Conservation (phyloP, 2,113 vertebrate species). For the Oryctolagus cuniculus region mOryCun1.1 NC_091441.1:40101501-40102000, state of each 20-base stretch:
- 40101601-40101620: constrained; percentile 1
- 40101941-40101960: neutral
- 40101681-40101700: neutral
- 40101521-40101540: neutral
- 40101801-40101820: neutral
- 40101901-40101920: neutral
- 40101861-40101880: neutral
- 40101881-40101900: neutral
- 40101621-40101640: neutral
- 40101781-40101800: neutral
- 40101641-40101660: neutral
- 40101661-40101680: neutral
- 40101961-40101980: neutral
- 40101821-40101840: neutral
- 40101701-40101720: neutral
- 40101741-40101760: neutral
- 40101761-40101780: neutral
- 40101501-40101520: neutral
- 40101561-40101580: neutral
- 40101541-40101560: neutral
- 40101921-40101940: neutral
- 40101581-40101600: constrained; percentile 26
- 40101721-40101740: neutral
- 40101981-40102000: neutral
- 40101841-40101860: neutral